Percentiles rank a stretch among this genome's conserved stretches.
Evolutionary conservation across 2,797 vertebrate species (phyloP).

Genomic region (Mormyrops attenuatus): DNA sequence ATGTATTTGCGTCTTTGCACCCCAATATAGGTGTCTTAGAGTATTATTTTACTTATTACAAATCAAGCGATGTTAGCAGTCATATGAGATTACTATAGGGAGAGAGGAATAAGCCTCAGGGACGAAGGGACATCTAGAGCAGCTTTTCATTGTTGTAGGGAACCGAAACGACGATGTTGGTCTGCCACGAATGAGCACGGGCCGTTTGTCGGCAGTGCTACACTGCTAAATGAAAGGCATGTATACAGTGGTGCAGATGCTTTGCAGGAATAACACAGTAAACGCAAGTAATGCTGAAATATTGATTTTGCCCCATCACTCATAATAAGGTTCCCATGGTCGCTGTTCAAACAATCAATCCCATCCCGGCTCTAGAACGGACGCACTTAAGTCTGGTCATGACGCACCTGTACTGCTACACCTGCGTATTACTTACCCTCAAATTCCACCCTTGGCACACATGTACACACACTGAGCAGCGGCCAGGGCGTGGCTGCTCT

Average conservation of each 20-base stretch:
- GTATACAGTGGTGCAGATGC: background rate
- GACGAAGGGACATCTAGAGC: background rate
- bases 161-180: background rate
- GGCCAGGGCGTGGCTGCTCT: background rate
- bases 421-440: background rate
- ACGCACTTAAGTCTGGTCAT: conserved; percentile 24
- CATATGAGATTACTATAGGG: background rate
- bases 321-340: background rate
- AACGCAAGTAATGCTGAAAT: background rate
- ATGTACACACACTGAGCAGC: too few species aligned
- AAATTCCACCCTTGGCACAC: conserved; percentile 11
- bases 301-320: background rate
- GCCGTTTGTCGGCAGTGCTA: background rate
- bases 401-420: conserved; percentile 37
- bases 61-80: background rate
- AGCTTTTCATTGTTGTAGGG: background rate
- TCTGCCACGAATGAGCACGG: background rate
- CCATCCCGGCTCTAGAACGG: background rate
- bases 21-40: background rate
- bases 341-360: background rate
- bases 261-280: background rate
- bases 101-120: background rate
- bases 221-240: background rate
- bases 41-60: background rate
- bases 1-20: background rate